Evolutionary conservation across 92 coral and sea anemone genomes (phyloP).

Genomic region (Scolanthus callimorphus): DNA sequence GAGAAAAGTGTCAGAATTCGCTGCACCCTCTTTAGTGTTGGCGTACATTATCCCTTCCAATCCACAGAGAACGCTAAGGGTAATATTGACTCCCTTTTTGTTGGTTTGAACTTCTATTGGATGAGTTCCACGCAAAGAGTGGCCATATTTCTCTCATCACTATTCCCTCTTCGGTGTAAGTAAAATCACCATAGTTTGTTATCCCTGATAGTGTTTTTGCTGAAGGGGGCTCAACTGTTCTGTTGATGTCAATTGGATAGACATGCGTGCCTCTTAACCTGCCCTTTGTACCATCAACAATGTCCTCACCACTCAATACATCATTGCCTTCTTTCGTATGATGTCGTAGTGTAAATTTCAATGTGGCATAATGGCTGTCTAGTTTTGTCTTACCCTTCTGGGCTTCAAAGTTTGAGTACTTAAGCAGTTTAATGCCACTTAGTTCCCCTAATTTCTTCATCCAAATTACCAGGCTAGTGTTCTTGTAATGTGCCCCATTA

Average conservation of each 20-base stretch:
- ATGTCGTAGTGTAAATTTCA: constrained; percentile 35
- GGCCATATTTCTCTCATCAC: constrained; percentile 33
- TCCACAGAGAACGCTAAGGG: constrained; percentile 49
- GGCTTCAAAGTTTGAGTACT: constrained; percentile 40
- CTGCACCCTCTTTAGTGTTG: constrained; percentile 41
- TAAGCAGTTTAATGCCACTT: constrained; percentile 17
- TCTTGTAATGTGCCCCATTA: constrained; percentile 63
- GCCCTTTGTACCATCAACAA: constrained; percentile 28
- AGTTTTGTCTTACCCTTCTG: constrained; percentile 61
- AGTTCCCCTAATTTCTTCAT: constrained; percentile 15
- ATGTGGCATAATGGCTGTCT: constrained; percentile 44
- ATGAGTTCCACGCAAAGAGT: constrained; percentile 40
- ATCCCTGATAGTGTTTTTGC: constrained; percentile 51
- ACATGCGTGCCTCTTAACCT: constrained; percentile 54
- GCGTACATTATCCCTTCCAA: constrained; percentile 54
- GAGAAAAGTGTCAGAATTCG: constrained; percentile 20
- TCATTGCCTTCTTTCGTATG: constrained; percentile 27
- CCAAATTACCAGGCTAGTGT: constrained; percentile 33
- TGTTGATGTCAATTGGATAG: constrained; percentile 30
- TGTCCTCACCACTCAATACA: constrained; percentile 30
- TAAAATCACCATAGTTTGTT: constrained; percentile 26
- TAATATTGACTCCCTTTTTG: constrained; percentile 33
- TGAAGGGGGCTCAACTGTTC: constrained; percentile 28
- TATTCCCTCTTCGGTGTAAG: constrained; percentile 2
- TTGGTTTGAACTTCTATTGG: constrained; percentile 40